Percentiles rank a stretch among this genome's conserved stretches.
Evolutionary conservation across 2,113 vertebrate genomes (phyloP).

Genomic region (Mirounga angustirostris): DNA sequence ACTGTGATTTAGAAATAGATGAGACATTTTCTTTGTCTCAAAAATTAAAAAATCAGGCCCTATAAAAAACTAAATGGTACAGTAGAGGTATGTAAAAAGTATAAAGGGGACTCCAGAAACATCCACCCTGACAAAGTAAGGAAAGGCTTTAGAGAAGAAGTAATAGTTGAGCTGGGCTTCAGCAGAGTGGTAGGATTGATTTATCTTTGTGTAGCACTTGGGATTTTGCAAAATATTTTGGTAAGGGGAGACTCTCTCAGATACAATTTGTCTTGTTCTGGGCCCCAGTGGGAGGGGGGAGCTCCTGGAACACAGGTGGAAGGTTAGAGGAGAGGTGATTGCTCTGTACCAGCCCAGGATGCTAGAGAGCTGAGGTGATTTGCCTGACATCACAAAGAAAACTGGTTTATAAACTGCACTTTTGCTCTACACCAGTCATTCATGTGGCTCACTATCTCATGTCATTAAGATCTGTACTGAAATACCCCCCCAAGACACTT

Average conservation of each 20-base stretch:
- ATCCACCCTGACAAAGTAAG: background rate
- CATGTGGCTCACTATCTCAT: background rate
- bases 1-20: constrained; percentile 4
- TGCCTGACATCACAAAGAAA: constrained; percentile 3
- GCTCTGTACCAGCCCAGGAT: background rate
- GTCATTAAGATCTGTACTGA: background rate
- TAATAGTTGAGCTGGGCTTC: background rate
- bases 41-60: constrained; percentile 1
- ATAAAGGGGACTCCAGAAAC: background rate
- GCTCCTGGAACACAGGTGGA: background rate
- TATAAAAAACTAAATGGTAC: constrained; percentile 21
- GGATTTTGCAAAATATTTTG: constrained; percentile 51
- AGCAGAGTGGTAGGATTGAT: constrained; percentile 8
- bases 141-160: constrained; percentile 37
- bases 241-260: background rate
- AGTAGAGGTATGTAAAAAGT: background rate
- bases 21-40: constrained; percentile 32
- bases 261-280: background rate
- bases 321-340: background rate
- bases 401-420: background rate
- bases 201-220: constrained; percentile 59
- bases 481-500: background rate
- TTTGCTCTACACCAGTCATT: background rate
- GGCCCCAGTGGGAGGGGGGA: background rate
- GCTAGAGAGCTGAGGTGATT: background rate